These are phyloP conservation scores for Drosophila sulfurigaster DNA, from an alignment of 1,140 invertebrate genomes.

Conservation along the genomic window DNA sequence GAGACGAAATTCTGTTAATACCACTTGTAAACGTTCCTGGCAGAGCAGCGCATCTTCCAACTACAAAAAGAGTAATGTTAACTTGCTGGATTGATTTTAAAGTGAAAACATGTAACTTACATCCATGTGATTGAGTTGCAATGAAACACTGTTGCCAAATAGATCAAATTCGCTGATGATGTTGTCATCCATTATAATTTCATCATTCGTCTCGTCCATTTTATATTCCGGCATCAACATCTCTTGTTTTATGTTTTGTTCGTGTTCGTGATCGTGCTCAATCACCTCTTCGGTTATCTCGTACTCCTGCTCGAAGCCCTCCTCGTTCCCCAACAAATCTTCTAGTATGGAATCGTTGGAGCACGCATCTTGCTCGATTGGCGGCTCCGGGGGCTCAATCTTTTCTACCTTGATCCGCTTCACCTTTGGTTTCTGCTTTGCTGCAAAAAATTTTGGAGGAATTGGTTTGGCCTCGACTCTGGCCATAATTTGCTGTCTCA, in stretches of 20 bases:
- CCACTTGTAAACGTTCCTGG: constrained; percentile 66
- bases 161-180: constrained; percentile 69
- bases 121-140: constrained; percentile 70
- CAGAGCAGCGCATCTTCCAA: constrained; percentile 67
- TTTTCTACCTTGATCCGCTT: constrained; percentile 27
- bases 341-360: constrained; percentile 67
- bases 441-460: constrained; percentile 9
- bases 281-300: constrained; percentile 32
- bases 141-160: constrained; percentile 65
- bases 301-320: constrained; percentile 37
- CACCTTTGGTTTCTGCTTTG: constrained; percentile 23
- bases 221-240: constrained; percentile 5
- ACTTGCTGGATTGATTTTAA: background rate
- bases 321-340: constrained; percentile 58
- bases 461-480: background rate
- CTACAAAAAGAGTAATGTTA: constrained; percentile 10
- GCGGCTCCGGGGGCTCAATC: constrained; percentile 14
- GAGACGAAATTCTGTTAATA: constrained; percentile 65
- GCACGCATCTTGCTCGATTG: constrained; percentile 36
- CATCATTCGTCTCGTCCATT: constrained; percentile 29
- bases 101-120: background rate
- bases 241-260: constrained; percentile 12
- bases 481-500: no score
- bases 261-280: background rate
- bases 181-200: constrained; percentile 46